phyloP scores from a whole-genome alignment of 2,113 vertebrate species.

The Cricetomys ansorgei region DNA sequence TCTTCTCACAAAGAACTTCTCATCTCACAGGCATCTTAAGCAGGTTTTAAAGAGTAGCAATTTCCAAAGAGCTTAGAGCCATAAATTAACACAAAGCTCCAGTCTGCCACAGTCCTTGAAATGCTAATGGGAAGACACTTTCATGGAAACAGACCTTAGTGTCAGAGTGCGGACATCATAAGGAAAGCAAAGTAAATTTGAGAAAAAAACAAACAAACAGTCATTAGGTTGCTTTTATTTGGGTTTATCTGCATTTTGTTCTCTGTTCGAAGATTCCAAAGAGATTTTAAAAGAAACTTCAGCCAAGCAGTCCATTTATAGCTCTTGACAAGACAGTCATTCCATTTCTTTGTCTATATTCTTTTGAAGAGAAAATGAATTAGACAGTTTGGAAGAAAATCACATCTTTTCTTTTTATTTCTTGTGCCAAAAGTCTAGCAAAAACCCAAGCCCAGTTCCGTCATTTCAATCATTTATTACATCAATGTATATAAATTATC shows the following conservation, averaged over 20 bases:
- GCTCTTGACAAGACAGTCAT: constrained; percentile 59
- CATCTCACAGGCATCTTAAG: constrained; percentile 66
- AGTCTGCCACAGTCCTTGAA: constrained; percentile 57
- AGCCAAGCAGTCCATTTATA: constrained; percentile 72
- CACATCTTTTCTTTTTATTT: not conserved
- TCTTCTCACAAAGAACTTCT: constrained; percentile 63
- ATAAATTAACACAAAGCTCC: constrained; percentile 66
- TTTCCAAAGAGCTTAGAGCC: constrained; percentile 63
- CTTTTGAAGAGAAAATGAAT: constrained; percentile 61
- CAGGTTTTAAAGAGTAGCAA: constrained; percentile 66
- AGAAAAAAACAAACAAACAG: not conserved
- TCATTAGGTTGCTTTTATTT: constrained; percentile 58
- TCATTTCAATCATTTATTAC: not conserved
- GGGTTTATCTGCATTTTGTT: constrained; percentile 41
- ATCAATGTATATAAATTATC: constrained; percentile 14
- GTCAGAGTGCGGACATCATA: constrained; percentile 44
- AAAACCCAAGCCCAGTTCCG: not conserved
- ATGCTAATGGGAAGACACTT: constrained; percentile 52
- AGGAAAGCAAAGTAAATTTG: constrained; percentile 38
- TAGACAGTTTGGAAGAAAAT: constrained; percentile 69
- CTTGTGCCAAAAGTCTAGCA: constrained; percentile 41
- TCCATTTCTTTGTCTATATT: constrained; percentile 68
- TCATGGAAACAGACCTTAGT: constrained; percentile 54
- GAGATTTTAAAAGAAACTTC: constrained; percentile 47
- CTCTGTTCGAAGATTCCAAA: constrained; percentile 41